Base-by-base conservation (phyloP, 2,797 vertebrate species). In the Chaunax sp. region DNA sequence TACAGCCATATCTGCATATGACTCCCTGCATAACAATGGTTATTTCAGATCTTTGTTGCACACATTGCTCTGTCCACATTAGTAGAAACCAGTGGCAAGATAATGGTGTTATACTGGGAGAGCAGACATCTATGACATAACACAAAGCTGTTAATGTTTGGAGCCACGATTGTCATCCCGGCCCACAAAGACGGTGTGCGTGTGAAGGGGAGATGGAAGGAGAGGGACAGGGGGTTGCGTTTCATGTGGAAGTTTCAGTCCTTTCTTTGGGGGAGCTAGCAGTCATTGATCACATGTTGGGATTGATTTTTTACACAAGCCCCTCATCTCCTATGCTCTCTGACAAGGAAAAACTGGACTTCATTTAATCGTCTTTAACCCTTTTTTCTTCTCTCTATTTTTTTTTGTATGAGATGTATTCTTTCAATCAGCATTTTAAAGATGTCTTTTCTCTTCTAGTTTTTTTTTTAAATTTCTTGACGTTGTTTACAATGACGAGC, bases 401-500 rank as follows among this genome's bases (percentile, higher is more conserved):
- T 13, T 53, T 77, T 82, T 80, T 87, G 46, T 87, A 82, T 60
- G 51, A 73, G 64, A 72, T 72, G 23, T 77, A 80, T 86, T 78
- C 66, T 88, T 83, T 86, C 54, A 81, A 58, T 78, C 78, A 59
- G 61, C 78, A 65, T 89, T 93, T 85, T 87, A 83, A 74, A 76
- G 69, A 75, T 56, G 35, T 74, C 50, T 44, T 69, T 68, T 41
- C 4, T 22, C 62, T 51, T 44, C 47, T 37, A 4, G 4, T 72
- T 66, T 77, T 77, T n/a, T n/a, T n/a, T n/a, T n/a, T n/a, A n/a
- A n/a, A 77, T 75, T 81, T 86, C 89, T 81, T 84, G 75, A 83
- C 73, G 75, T 59, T 82, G 91, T 93, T 93, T 91, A 93, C 86
- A 84, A 35, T 82, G 65, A 91, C 76, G 62, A 85, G 70, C 77